phyloP scores from a whole-genome alignment of 2,888 invertebrate species.

The Stomorhina lunata region DNA sequence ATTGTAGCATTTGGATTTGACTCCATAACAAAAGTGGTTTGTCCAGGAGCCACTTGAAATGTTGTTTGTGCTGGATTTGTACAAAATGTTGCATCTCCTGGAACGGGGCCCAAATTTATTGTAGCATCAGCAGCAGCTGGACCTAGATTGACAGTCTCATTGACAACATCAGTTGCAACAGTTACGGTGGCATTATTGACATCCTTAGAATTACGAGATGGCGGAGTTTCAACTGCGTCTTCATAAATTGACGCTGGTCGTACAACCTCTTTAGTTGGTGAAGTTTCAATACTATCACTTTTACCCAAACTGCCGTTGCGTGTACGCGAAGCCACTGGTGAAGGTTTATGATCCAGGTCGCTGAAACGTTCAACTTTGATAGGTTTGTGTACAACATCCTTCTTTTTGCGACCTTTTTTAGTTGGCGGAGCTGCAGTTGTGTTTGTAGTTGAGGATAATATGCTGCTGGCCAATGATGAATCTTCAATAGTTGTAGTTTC shows the following conservation, averaged over 20 bases:
- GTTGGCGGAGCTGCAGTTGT: constrained; percentile 25
- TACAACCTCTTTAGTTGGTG: constrained; percentile 26
- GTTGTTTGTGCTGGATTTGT: constrained; percentile 67
- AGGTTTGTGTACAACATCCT: constrained; percentile 69
- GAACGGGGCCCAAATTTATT: constrained; percentile 58
- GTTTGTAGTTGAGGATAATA: constrained; percentile 45
- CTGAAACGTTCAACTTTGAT: constrained; percentile 78
- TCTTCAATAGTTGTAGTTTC: constrained; percentile 58
- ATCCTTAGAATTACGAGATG: constrained; percentile 20
- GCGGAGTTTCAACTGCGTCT: constrained; percentile 77
- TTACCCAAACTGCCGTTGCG: constrained; percentile 68
- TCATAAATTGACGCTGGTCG: constrained; percentile 78
- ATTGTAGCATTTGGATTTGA: constrained; percentile 69
- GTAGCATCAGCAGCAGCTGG: constrained; percentile 59
- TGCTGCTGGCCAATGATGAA: constrained; percentile 61
- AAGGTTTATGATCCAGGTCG: constrained; percentile 68
- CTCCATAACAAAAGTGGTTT: constrained; percentile 70
- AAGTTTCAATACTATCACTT: constrained; percentile 18
- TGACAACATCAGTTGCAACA: constrained; percentile 7
- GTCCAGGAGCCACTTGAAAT: constrained; percentile 67
- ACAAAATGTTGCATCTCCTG: constrained; percentile 70
- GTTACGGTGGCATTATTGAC: not conserved
- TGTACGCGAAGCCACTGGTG: constrained; percentile 73
- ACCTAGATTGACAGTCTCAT: constrained; percentile 41
- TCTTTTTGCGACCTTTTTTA: constrained; percentile 73